phyloP scores from a whole-genome alignment of 1,140 invertebrate genomes.

The Saccostrea glomerata region DNA sequence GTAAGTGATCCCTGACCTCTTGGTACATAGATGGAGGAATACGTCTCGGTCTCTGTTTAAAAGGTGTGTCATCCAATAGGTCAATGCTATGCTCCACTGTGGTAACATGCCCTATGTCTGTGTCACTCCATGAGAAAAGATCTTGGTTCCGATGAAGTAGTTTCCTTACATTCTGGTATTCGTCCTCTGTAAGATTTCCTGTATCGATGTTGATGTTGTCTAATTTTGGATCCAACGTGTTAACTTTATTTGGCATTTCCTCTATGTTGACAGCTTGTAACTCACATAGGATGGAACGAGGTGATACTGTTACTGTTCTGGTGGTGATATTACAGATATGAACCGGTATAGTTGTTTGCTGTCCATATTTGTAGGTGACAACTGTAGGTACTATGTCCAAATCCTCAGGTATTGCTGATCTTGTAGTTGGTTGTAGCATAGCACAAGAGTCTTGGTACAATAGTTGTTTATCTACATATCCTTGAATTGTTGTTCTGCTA shows the following conservation, averaged over 20 bases:
- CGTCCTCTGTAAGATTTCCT: background rate
- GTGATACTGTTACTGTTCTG: conserved; percentile 48
- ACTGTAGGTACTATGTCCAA: conserved; percentile 44
- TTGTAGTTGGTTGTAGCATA: conserved; percentile 35
- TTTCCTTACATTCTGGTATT: background rate
- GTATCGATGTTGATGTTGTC: background rate
- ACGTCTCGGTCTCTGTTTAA: conserved; percentile 49
- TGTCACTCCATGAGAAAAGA: conserved; percentile 31
- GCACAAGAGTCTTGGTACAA: conserved; percentile 28
- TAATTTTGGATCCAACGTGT: background rate
- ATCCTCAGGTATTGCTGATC: conserved; percentile 48
- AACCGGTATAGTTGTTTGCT: conserved; percentile 18
- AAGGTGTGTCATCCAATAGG: conserved; percentile 41
- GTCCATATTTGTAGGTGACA: conserved; percentile 37
- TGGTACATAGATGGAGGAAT: conserved; percentile 48
- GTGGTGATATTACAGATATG: conserved; percentile 50
- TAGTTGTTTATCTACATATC: conserved; percentile 49
- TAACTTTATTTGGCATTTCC: background rate
- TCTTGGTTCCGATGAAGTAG: background rate
- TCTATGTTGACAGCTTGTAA: conserved; percentile 47
- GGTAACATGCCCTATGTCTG: conserved; percentile 32
- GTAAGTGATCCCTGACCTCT: conserved; percentile 46
- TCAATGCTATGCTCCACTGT: conserved; percentile 31
- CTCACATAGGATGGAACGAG: conserved; percentile 48
- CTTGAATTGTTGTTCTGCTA: conserved; percentile 33